Conservation (phyloP, 2,888 invertebrate species). For the Epinotia brunnichana region DNA sequence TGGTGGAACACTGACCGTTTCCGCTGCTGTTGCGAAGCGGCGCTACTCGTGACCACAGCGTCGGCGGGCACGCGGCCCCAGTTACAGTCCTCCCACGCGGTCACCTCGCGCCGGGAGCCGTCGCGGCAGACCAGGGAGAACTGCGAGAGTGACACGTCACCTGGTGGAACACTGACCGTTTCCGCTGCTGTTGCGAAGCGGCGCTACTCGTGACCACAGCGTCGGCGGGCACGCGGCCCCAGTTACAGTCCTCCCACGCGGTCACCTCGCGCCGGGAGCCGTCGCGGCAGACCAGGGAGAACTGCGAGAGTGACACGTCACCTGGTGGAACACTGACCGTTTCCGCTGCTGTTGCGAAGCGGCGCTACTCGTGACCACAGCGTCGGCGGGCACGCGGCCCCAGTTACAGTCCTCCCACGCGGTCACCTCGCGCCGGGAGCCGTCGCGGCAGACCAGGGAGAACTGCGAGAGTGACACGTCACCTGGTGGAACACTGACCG, state of each 20-base stretch:
- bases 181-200: background rate
- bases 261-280: background rate
- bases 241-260: background rate
- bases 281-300: background rate
- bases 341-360: too few relatives aligned
- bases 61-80: background rate
- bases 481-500: too few relatives aligned
- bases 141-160: background rate
- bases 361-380: too few relatives aligned
- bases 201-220: background rate
- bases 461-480: too few relatives aligned
- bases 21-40: too few relatives aligned
- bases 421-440: background rate
- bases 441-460: too few relatives aligned
- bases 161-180: background rate
- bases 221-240: conserved; percentile 2
- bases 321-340: background rate
- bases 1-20: too few relatives aligned
- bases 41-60: too few relatives aligned
- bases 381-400: too few relatives aligned
- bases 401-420: background rate
- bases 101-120: background rate
- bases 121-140: background rate
- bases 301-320: background rate
- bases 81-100: background rate